phyloP scores from a whole-genome alignment of 1,140 invertebrate genomes.

The Xylocopa sonorina region DNA sequence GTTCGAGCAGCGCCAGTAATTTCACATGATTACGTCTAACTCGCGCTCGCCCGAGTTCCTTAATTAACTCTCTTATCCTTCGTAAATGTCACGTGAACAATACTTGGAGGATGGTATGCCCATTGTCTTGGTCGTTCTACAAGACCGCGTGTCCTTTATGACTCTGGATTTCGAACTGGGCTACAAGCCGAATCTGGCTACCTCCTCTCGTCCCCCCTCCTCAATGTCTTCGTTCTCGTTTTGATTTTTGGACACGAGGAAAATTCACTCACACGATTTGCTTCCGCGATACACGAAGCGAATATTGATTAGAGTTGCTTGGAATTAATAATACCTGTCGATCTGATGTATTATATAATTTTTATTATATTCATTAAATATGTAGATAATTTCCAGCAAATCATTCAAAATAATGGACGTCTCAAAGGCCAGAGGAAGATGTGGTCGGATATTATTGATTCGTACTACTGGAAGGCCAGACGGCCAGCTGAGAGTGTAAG shows the following conservation, averaged over 20 bases:
- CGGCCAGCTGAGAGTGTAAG: neutral
- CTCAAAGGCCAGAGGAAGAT: neutral
- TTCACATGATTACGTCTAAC: constrained; percentile 49
- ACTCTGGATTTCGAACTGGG: constrained; percentile 35
- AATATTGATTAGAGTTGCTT: too few relatives aligned
- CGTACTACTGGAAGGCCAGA: neutral
- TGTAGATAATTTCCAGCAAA: neutral
- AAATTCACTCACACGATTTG: too few relatives aligned
- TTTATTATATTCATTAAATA: too few relatives aligned
- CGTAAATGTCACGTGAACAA: constrained; percentile 52
- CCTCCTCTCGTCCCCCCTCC: too few relatives aligned
- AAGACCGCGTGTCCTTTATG: constrained; percentile 48
- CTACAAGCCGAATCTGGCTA: neutral
- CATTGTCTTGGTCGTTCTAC: constrained; percentile 46
- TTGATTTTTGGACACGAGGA: too few relatives aligned
- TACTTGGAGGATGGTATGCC: constrained; percentile 21
- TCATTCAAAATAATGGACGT: too few relatives aligned
- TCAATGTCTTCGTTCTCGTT: neutral
- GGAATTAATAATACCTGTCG: too few relatives aligned
- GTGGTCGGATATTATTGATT: neutral
- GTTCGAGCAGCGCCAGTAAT: constrained; percentile 14
- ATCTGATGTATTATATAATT: too few relatives aligned
- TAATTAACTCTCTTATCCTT: constrained; percentile 59
- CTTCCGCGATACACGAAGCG: too few relatives aligned
- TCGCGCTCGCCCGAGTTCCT: constrained; percentile 31